Percentiles rank a stretch among this genome's conserved stretches.
Evolutionary conservation across 2,797 vertebrate genomes (phyloP).

Genomic region (Danio kyathit): DNA sequence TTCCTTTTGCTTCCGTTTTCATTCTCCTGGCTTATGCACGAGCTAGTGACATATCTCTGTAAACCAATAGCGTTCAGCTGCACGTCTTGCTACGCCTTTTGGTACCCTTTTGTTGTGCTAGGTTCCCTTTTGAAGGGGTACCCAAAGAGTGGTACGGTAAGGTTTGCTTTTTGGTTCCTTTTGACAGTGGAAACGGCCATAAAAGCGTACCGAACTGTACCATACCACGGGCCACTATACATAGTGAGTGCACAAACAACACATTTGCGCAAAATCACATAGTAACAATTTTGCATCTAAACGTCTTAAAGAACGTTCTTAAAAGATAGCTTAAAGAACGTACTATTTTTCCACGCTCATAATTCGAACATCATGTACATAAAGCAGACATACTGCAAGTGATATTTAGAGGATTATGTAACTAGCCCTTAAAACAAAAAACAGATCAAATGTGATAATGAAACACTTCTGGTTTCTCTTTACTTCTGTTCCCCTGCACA

Average conservation of each 20-base stretch:
- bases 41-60: no score
- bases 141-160: no score
- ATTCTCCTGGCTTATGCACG: no score
- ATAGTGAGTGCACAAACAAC: neutral
- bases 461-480: conserved; percentile 29
- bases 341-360: neutral
- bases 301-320: neutral
- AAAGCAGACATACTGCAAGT: neutral
- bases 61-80: no score
- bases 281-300: neutral
- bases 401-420: neutral
- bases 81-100: no score
- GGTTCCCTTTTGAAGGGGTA: no score
- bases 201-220: no score
- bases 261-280: neutral
- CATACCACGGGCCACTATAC: no score
- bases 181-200: no score
- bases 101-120: no score
- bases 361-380: neutral
- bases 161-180: no score
- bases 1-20: no score
- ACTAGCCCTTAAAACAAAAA: neutral
- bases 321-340: neutral
- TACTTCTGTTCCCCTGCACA: conserved; percentile 52
- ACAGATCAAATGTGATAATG: conserved; percentile 19